Percentiles rank a stretch among this genome's conserved stretches.
Conservation (phyloP, 2,797 vertebrate genomes). For the Menidia menidia region DNA sequence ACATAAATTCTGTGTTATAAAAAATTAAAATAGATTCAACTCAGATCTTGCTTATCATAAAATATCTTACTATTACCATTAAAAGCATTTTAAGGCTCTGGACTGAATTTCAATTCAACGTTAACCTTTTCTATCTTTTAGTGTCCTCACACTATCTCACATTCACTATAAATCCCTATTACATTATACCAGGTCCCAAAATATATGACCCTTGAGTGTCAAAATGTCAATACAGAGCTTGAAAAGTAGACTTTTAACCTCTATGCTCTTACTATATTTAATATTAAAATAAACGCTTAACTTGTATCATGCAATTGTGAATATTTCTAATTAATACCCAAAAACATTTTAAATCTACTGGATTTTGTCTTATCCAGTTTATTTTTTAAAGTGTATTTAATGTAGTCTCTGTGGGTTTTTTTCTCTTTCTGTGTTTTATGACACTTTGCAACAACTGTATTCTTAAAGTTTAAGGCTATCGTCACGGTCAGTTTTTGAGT, state of each 20-base stretch:
- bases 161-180: not conserved
- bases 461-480: not conserved
- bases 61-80: not conserved
- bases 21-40: not conserved
- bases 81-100: not conserved
- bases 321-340: not conserved
- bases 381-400: not conserved
- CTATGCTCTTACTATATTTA: not conserved
- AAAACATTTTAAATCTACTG: not conserved
- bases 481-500: not conserved
- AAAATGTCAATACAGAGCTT: not conserved
- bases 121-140: not conserved
- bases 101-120: not conserved
- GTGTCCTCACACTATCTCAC: not conserved
- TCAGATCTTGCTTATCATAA: not conserved
- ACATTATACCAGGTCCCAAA: not conserved
- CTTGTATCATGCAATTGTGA: too few species aligned
- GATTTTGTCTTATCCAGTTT: not conserved
- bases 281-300: too few species aligned
- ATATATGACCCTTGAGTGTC: not conserved
- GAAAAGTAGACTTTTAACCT: not conserved
- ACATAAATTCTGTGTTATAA: conserved; percentile 5
- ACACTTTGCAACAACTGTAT: not conserved
- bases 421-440: not conserved
- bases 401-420: too few species aligned